Conservation (phyloP, 2,113 vertebrate genomes). For the Crotophaga sulcirostris region DNA sequence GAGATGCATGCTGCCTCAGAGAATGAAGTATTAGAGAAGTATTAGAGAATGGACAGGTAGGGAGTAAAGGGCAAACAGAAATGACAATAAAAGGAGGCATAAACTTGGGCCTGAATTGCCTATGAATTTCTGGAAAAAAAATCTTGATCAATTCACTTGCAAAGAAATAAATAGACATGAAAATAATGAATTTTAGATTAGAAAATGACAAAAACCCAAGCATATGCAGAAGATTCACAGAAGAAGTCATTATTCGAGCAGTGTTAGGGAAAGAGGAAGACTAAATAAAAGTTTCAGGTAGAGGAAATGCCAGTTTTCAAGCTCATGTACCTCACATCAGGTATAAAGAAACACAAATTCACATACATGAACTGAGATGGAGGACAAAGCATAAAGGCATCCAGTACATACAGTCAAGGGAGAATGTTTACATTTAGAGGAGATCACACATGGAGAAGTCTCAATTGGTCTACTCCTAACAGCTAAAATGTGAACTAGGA, state of each 20-base stretch:
- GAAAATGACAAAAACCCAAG: not conserved
- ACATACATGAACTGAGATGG: not conserved
- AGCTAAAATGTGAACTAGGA: not conserved
- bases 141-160: not conserved
- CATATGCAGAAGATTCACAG: not conserved
- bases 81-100: not conserved
- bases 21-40: not conserved
- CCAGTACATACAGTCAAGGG: not conserved
- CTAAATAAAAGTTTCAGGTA: not conserved
- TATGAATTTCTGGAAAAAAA: not conserved
- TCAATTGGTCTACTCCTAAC: not conserved
- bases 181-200: not conserved
- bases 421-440: not conserved
- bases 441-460: not conserved
- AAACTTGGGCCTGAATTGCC: not conserved
- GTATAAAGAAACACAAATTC: not conserved
- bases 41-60: not conserved
- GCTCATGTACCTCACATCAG: accelerated
- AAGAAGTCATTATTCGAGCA: not conserved
- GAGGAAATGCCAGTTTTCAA: not conserved
- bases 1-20: not conserved
- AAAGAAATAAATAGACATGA: not conserved
- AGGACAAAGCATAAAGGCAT: not conserved
- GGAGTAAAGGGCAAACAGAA: not conserved
- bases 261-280: not conserved